Conservation (phyloP, 2,113 vertebrate species). For the Capreolus pygargus region DNA sequence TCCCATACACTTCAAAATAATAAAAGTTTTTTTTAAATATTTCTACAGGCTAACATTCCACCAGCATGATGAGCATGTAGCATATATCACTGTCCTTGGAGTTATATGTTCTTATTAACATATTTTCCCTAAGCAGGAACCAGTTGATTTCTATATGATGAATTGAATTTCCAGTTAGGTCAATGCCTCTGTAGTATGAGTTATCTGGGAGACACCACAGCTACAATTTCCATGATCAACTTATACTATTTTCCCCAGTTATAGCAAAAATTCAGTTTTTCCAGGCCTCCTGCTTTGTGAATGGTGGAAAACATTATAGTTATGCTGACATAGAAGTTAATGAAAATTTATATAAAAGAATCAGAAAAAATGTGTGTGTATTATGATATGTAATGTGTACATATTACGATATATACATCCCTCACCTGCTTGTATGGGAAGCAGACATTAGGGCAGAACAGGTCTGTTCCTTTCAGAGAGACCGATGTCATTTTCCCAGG, state of each 20-base stretch:
- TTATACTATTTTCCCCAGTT: background rate
- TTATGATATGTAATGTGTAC: background rate
- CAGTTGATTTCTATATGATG: background rate
- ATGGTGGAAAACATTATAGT: background rate
- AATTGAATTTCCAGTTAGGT: background rate
- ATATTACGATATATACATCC: accelerated
- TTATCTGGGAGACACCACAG: background rate
- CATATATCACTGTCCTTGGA: background rate
- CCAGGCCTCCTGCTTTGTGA: background rate
- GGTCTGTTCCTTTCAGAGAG: background rate
- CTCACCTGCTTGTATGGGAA: background rate
- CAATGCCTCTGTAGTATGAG: background rate
- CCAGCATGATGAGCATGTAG: background rate
- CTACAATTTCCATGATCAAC: background rate
- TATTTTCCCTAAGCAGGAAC: background rate
- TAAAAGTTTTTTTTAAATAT: background rate
- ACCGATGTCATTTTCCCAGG: background rate
- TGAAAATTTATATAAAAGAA: background rate
- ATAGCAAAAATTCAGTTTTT: background rate
- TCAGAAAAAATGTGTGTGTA: background rate
- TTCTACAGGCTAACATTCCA: background rate
- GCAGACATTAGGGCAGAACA: background rate
- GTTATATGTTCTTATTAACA: background rate
- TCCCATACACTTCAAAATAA: background rate
- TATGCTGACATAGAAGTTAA: background rate